Base-by-base conservation (phyloP, 1,140 invertebrate genomes). In the Hesperophylax magnus region DNA sequence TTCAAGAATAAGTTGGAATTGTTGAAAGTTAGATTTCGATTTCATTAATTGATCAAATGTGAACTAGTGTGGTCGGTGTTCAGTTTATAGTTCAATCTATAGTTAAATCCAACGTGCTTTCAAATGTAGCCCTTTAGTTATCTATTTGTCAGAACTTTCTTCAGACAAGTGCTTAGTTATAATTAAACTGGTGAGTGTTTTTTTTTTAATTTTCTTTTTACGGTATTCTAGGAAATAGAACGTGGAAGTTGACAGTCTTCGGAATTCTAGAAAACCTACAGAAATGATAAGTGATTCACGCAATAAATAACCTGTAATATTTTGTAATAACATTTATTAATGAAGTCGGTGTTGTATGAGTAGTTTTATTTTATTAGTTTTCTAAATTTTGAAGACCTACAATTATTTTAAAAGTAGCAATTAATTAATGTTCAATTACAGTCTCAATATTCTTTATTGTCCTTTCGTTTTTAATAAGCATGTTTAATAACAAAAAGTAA, bases 101-200 rank as follows among this genome's bases (percentile, higher is more conserved):
- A 80, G 82, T 83, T 72, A 20, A 82, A 79, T 77, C 24, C 27
- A 7, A 65, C 47, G 47, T 67, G 65, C 80, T 83, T 79, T 83
- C 82, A 81, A 80, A 83, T 83, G 82, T 83, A 83, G 82, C 76
- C 82, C 79, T 52, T 75, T 71, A 27, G 79, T 79, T 71, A 1
- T 22, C 39, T 79, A 60, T 67, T 63, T 79, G 79, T 61, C 79
- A 39, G 78, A 65, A 78, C 24, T 60, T 63, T 20, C 47, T 58
- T 78, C 82, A 78, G 75, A 58, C 61, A 63, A 67, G 60, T 27
- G 58, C 75, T 24, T 22, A 15, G 27, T 24, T 47, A 69, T 27
- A 74, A 17, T 63, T 24, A 63, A 58, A 47, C 60, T 78, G 82
- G 82, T 83, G 52, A 83, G 82, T 80, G 20, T 67, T 71, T 52